phyloP scores from a whole-genome alignment of 35 echinoderm and acorn worm genomes.

The Heliocidaris erythrogramma region DNA sequence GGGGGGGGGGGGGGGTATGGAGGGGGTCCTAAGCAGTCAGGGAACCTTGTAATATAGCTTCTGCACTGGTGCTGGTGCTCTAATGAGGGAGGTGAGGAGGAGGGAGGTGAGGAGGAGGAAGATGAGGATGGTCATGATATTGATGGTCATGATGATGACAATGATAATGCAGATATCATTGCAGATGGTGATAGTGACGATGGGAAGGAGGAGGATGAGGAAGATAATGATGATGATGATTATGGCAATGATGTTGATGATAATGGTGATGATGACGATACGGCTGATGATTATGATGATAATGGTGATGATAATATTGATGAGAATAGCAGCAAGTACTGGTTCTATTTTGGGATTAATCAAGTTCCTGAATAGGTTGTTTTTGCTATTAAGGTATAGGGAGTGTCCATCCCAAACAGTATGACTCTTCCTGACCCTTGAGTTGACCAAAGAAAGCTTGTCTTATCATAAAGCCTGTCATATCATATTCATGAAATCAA shows the following conservation, averaged over 20 bases:
- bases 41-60: too few species aligned
- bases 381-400: background rate
- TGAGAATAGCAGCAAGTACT: background rate
- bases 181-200: background rate
- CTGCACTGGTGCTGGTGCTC: background rate
- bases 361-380: background rate
- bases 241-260: too few species aligned
- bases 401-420: background rate
- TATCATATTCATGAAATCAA: background rate
- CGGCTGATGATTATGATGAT: background rate
- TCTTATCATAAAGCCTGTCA: too few species aligned
- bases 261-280: background rate
- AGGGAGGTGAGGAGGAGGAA: background rate
- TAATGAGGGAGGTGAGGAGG: background rate
- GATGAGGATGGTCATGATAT: background rate
- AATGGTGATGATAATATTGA: background rate
- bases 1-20: too few species aligned
- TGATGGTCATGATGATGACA: background rate
- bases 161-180: background rate
- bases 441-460: background rate
- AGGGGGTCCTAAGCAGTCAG: too few species aligned
- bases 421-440: background rate
- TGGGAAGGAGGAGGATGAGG: too few species aligned
- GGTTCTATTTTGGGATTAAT: background rate
- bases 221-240: too few species aligned